Evolutionary conservation across 1,140 invertebrate genomes (phyloP), one percentile per base, ranked within the genome.

Genomic region (Papilio xuthus): DNA sequence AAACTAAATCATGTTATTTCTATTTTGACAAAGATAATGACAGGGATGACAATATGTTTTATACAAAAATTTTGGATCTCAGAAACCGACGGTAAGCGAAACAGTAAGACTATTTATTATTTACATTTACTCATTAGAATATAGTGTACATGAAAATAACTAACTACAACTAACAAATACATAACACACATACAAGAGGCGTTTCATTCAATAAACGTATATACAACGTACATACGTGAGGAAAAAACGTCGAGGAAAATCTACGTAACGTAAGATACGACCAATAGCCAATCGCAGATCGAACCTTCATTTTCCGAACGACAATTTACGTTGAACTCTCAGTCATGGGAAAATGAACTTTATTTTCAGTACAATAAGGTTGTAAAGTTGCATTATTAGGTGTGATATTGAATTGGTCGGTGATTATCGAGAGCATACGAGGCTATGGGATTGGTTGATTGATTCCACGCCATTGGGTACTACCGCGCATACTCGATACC

Each of bases 381-480:
- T 32, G 20, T 70, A 10, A 13, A 0, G 6, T 23, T 72, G 2
- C 42, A 44, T 18, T 75, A 82, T 81, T 67, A 79, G 70, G 78
- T 88, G 72, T 85, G 86, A 84, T 44, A 26, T 37, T 73, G 73
- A 81, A 84, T 74, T 88, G 84, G 90, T 26, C 60, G 83, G 28
- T 15, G 50, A 67, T 50, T 92, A 92, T 91, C 87, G 89, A 92
- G 89, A 85, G 82, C 71, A 83, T 83, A 88, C 56, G 80, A 75
- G 2, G 84, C 42, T 56, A 44, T 47, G 74, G 83, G 81, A 92
- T 92, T 92, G 91, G 91, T 76, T 91, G 91, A 92, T 92, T 86
- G 91, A 89, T 92, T 92, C 88, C 84, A 86, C 89, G 89, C 90
- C 85, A 92, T 92, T 91, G 91, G 91, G 81, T 80, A 84, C 83